Evolutionary conservation across 2,113 vertebrate species (phyloP).

Genomic region (Plotosus lineatus): DNA sequence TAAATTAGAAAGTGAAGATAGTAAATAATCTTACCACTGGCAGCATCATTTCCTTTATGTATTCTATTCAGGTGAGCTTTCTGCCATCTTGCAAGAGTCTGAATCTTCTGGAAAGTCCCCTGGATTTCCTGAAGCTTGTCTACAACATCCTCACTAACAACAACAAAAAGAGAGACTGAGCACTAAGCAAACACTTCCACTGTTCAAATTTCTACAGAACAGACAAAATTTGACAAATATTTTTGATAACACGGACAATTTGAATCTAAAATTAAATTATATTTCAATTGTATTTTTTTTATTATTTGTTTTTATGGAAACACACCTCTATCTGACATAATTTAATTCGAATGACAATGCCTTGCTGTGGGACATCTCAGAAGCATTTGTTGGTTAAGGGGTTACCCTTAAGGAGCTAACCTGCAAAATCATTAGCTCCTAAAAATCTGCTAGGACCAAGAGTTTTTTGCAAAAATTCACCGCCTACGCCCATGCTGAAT

Average conservation of each 20-base stretch:
- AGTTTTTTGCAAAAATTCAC: neutral
- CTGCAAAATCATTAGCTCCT: neutral
- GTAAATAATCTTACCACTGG: slow-evolving; percentile 78
- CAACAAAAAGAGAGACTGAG: slow-evolving; percentile 48
- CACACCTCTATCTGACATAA: neutral
- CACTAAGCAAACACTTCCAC: slow-evolving; percentile 16
- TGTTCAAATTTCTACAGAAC: neutral
- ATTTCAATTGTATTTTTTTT: too few species aligned
- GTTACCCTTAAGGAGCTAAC: neutral
- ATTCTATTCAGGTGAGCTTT: slow-evolving; percentile 91
- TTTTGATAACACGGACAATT: neutral
- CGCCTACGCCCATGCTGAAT: too few species aligned
- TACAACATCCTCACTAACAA: slow-evolving; percentile 83
- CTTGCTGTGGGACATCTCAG: neutral
- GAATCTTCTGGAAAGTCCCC: slow-evolving; percentile 90
- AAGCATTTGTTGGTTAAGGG: neutral
- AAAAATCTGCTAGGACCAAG: neutral
- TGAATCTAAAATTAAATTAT: too few species aligned
- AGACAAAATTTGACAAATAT: neutral
- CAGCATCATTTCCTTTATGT: slow-evolving; percentile 78
- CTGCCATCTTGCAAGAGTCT: slow-evolving; percentile 84
- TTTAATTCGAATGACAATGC: neutral
- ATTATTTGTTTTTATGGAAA: too few species aligned
- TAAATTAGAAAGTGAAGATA: slow-evolving; percentile 42
- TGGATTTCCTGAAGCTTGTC: slow-evolving; percentile 85